Evolutionary conservation across 2,888 invertebrate genomes (phyloP).

Genomic region (Chaetogeoica ovagalla): DNA sequence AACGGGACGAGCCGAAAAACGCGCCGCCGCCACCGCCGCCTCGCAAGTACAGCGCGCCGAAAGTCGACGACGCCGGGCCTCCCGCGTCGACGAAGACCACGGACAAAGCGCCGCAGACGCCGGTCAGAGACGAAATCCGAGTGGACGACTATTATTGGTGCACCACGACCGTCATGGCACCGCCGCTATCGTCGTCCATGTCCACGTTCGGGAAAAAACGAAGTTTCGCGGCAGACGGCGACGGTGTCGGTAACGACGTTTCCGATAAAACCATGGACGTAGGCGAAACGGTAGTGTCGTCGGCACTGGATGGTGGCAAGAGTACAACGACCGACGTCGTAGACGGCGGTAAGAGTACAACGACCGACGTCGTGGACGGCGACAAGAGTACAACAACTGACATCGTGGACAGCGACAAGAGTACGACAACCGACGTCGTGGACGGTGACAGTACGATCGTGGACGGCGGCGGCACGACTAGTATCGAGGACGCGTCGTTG

Average conservation of each 20-base stretch:
- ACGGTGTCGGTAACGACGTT: background rate
- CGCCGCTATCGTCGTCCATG: background rate
- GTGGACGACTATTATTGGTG: slow-evolving; percentile 36
- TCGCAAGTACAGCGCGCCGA: slow-evolving; percentile 17
- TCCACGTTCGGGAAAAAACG: slow-evolving; percentile 25
- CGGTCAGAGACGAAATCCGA: slow-evolving; percentile 1
- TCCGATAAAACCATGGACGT: background rate
- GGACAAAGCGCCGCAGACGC: background rate
- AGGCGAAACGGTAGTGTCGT: background rate
- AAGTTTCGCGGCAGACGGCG: background rate
- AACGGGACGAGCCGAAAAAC: background rate
- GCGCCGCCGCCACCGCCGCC: slow-evolving; percentile 28
- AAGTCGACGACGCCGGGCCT: background rate
- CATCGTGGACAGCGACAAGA: background rate
- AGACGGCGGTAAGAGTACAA: background rate
- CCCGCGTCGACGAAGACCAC: background rate
- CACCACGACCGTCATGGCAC: slow-evolving; percentile 31
- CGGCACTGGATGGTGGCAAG: background rate
- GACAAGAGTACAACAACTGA: background rate
- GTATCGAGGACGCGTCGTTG: slow-evolving; percentile 40
- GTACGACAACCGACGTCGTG: background rate
- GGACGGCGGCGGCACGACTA: slow-evolving; percentile 12
- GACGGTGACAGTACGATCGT: too few species aligned
- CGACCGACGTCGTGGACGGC: background rate
- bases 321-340: background rate